Evolutionary conservation across 2,888 invertebrate species (phyloP), one percentile per base, ranked within the genome.

Genomic region (Galerucella pusilla): DNA sequence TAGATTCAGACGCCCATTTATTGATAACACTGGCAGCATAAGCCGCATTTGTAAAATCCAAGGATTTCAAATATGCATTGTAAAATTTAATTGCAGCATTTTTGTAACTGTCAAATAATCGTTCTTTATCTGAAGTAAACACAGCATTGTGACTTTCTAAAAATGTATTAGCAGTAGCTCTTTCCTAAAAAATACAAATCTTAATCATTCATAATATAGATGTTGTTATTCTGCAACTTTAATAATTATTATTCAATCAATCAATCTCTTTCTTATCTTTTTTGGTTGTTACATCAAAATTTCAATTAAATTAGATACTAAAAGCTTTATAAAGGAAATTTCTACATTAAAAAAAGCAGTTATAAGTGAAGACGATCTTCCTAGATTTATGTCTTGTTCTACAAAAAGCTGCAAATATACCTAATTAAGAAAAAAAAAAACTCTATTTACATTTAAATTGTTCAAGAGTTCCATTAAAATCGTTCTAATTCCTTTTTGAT

Each of bases 1-100:
- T 94, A 16, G 88, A 87, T 1, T 86, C 82, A 4, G 84, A 86
- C 4, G 91, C 90, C 93, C 93, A 94, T 4, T 84, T 82, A 81
- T 94, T 94, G 46, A 94, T 91, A 0, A 79, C 74, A 2, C 85
- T 79, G 0, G 89, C 88, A 0, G 91, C 87, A 9, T 76, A 78
- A 0, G 80, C 79, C 0, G 89, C 78, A 72, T 92, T 85, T 0
- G 76, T 80, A 79, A 92, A 93, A 84, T 93, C 89, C 0, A 92
- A 77, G 4, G 83, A 81, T 7, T 85, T 82, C 0, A 92, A 80
- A 42, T 90, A 88, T 0, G 91, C 88, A 2, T 85, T 84, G 81
- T 92, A 93, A 71, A 89, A 84, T 1, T 85, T 80, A n/a, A 84
- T 83, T 46, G 92, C 81, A 69, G 86, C 85, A 2, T 84, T 81